Conservation (phyloP, 1,140 invertebrate genomes). For the Aplysia californica region DNA sequence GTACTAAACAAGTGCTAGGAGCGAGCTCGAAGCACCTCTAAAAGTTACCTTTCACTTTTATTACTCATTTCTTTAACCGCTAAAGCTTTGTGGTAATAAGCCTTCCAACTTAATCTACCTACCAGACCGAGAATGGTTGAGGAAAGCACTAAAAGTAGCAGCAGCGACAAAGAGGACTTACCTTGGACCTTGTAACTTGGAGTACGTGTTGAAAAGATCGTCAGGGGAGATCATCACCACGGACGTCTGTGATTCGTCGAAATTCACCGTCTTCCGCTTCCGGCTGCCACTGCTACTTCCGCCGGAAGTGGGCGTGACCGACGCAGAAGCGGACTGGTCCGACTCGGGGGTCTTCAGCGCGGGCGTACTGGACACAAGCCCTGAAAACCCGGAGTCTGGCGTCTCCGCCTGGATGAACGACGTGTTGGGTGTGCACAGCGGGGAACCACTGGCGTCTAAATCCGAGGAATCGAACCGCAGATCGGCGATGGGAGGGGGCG, state of each 20-base stretch:
- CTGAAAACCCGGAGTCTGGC: constrained; percentile 18
- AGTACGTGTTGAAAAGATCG: constrained; percentile 25
- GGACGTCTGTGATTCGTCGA: constrained; percentile 27
- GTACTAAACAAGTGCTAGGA: too few relatives aligned
- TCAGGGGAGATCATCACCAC: constrained; percentile 28
- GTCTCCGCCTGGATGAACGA: neutral
- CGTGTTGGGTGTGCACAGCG: neutral
- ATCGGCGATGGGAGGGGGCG: neutral
- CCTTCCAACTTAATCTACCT: too few relatives aligned
- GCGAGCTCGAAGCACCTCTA: too few relatives aligned
- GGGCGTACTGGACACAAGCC: neutral
- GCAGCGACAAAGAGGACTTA: neutral
- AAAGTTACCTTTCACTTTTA: too few relatives aligned
- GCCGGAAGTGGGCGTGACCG: neutral
- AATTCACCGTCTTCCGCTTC: constrained; percentile 22
- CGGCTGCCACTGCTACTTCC: constrained; percentile 4
- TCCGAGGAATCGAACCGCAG: neutral
- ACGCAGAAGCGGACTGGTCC: neutral
- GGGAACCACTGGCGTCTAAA: neutral
- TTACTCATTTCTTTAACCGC: too few relatives aligned
- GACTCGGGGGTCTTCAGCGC: constrained; percentile 19
- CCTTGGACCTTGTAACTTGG: neutral
- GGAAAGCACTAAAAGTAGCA: neutral
- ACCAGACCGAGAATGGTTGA: too few relatives aligned
- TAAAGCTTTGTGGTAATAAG: too few relatives aligned